Evolutionary conservation across 2,113 vertebrate species (phyloP).

Genomic region (Azemiops feae): DNA sequence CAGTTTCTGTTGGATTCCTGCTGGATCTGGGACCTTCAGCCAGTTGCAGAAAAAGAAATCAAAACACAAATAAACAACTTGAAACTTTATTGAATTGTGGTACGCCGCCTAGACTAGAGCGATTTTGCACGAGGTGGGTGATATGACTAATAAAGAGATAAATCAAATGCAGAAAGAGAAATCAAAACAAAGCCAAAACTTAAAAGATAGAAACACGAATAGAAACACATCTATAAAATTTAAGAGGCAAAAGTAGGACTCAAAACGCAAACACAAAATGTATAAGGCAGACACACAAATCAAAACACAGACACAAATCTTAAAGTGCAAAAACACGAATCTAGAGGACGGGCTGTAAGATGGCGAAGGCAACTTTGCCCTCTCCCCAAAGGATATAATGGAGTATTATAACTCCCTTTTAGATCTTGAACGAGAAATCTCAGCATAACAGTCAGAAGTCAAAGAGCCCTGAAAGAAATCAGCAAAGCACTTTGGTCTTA

Average conservation of each 20-base stretch:
- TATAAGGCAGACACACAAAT: background rate
- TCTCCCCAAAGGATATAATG: no score
- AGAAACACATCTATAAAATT: background rate
- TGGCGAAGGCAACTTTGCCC: no score
- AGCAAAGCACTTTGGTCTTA: no score
- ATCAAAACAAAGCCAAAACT: background rate
- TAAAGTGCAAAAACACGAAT: background rate
- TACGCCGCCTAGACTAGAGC: background rate
- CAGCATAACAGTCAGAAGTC: no score
- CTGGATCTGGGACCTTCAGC: slow-evolving; percentile 76
- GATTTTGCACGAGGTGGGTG: background rate
- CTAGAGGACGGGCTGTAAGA: no score
- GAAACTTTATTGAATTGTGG: background rate
- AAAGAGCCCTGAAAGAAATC: no score
- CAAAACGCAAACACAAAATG: background rate
- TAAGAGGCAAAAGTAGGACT: background rate
- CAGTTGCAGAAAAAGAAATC: slow-evolving; percentile 45
- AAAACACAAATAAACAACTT: background rate
- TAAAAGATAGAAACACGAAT: background rate
- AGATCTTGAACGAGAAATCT: no score
- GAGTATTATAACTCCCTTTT: no score
- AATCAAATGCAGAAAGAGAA: background rate
- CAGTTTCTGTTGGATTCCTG: slow-evolving; percentile 81
- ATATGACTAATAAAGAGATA: background rate
- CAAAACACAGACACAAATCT: background rate